Conservation (phyloP, 1,140 invertebrate genomes). For the Caenorhabditis briggsae region DNA sequence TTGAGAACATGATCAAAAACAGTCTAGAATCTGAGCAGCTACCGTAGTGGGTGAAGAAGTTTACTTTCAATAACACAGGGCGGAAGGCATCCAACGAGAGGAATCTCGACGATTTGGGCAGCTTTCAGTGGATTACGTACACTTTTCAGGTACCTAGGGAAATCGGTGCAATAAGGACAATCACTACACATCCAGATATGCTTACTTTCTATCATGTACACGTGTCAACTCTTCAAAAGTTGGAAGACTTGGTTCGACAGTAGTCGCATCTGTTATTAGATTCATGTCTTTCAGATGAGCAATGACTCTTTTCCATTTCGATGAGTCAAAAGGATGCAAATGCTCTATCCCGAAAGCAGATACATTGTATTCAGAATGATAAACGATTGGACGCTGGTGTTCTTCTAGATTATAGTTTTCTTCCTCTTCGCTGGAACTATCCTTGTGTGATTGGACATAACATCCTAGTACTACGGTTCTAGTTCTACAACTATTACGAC, state of each 20-base stretch:
- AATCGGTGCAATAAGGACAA: slow-evolving; percentile 81
- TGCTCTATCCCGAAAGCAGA: slow-evolving; percentile 86
- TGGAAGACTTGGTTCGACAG: slow-evolving; percentile 83
- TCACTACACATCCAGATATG: slow-evolving; percentile 78
- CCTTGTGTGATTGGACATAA: neutral
- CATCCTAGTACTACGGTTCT: neutral
- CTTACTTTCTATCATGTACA: slow-evolving; percentile 46
- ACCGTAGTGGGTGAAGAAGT: slow-evolving; percentile 83
- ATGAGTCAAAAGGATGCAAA: slow-evolving; percentile 89
- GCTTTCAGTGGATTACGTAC: slow-evolving; percentile 80
- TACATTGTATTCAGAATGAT: slow-evolving; percentile 86
- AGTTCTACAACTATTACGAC: neutral
- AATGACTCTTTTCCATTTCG: slow-evolving; percentile 86
- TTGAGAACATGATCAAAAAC: neutral
- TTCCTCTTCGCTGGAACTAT: neutral
- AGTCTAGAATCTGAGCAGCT: neutral
- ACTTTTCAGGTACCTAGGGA: slow-evolving; percentile 83
- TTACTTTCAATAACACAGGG: slow-evolving; percentile 85
- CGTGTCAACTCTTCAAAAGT: slow-evolving; percentile 81
- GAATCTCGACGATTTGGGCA: slow-evolving; percentile 86
- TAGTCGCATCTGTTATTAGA: slow-evolving; percentile 78
- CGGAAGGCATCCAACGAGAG: slow-evolving; percentile 84
- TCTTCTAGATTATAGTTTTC: neutral
- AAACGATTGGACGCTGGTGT: slow-evolving; percentile 84
- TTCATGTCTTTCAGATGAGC: slow-evolving; percentile 76